These are phyloP conservation scores for Eurois occulta DNA, from an alignment of 2,888 invertebrate genomes.

Conservation along the genomic window DNA sequence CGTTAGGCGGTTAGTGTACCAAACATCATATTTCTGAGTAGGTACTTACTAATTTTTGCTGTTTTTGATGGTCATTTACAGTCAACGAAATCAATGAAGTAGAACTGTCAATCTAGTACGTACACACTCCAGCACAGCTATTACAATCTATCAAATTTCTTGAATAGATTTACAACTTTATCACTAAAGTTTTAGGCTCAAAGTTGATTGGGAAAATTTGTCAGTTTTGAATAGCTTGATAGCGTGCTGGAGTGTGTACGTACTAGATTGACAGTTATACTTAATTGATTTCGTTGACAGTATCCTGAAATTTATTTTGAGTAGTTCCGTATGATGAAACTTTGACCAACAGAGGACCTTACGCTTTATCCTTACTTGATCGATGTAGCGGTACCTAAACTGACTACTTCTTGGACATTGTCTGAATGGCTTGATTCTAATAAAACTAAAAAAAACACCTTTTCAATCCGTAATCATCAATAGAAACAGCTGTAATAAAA, in stretches of 20 bases:
- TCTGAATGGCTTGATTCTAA: neutral
- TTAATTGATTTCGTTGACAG: neutral
- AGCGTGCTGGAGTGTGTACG: no score
- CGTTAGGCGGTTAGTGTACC: neutral
- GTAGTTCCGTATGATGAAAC: neutral
- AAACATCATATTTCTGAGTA: neutral
- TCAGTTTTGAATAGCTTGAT: no score
- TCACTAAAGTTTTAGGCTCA: no score
- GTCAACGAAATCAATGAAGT: no score
- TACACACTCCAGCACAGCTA: no score
- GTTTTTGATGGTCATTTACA: neutral
- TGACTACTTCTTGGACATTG: neutral
- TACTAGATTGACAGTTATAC: neutral
- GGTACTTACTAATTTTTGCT: neutral
- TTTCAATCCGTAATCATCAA: neutral
- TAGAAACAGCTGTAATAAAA: constrained; percentile 20
- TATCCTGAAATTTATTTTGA: neutral
- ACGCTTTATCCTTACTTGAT: neutral
- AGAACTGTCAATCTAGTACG: no score
- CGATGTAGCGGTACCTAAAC: neutral
- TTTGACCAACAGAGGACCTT: neutral
- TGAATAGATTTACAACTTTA: no score
- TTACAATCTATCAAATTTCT: no score
- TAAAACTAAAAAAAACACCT: neutral
- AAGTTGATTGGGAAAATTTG: no score